phyloP scores from a whole-genome alignment of 2,113 vertebrate genomes.

The Limanda limanda region DNA sequence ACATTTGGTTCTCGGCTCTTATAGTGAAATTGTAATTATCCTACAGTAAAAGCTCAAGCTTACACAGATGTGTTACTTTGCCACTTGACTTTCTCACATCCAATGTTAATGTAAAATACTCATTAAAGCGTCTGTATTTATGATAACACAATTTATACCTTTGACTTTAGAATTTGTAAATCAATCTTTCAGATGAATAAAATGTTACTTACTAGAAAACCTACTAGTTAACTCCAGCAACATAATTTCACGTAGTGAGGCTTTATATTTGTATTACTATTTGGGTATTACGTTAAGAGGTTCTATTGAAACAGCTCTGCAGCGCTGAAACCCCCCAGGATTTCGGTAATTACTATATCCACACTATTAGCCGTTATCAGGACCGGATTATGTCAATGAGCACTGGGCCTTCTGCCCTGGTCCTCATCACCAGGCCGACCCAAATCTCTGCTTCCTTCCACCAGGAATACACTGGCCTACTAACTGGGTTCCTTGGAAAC shows the following conservation, averaged over 20 bases:
- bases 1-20: neutral
- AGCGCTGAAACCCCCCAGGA: constrained; percentile 57
- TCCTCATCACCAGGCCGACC: constrained; percentile 39
- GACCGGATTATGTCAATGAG: constrained; percentile 77
- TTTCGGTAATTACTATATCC: constrained; percentile 76
- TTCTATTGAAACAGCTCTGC: constrained; percentile 16
- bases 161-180: no score
- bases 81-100: no score
- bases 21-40: neutral
- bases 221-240: no score
- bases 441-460: constrained; percentile 51
- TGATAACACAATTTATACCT: no score
- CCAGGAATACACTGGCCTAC: constrained; percentile 30
- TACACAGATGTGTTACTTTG: no score
- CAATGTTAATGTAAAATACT: no score
- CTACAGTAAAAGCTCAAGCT: neutral
- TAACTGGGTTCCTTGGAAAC: constrained; percentile 17
- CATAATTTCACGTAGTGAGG: neutral
- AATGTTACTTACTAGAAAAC: no score
- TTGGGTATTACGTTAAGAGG: neutral
- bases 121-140: no score
- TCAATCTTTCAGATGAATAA: no score
- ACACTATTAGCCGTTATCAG: constrained; percentile 76
- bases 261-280: neutral
- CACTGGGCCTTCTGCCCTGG: constrained; percentile 65